These are phyloP conservation scores for Adelges cooleyi DNA, from an alignment of 1,140 invertebrate species.

Conservation along the genomic window DNA sequence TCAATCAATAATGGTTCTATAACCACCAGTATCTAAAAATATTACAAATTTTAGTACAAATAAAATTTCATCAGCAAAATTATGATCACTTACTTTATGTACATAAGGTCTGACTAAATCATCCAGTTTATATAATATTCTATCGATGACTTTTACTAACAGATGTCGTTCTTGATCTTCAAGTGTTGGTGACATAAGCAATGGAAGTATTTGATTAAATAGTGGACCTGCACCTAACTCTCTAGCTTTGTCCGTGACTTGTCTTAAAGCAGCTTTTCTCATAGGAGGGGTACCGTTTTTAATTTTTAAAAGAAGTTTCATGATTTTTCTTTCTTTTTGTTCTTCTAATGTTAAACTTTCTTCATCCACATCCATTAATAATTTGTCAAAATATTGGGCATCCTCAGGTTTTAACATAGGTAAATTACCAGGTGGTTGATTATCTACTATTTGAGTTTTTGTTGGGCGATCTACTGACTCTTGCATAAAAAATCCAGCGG, in stretches of 20 bases:
- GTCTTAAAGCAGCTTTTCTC: conserved; percentile 92
- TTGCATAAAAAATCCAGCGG: conserved; percentile 94
- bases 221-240: conserved; percentile 97
- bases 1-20: conserved; percentile 98
- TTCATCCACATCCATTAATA: conserved; percentile 95
- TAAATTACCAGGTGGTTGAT: conserved; percentile 92
- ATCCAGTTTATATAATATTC: conserved; percentile 97
- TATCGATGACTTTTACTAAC: conserved; percentile 98
- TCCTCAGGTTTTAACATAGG: conserved; percentile 99
- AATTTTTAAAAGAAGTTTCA: conserved; percentile 96
- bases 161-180: conserved; percentile 99
- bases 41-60: neutral
- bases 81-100: conserved; percentile 63
- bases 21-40: conserved; percentile 78
- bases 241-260: conserved; percentile 97
- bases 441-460: conserved; percentile 69
- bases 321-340: conserved; percentile 96
- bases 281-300: conserved; percentile 99
- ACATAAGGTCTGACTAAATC: conserved; percentile 98
- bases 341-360: conserved; percentile 90
- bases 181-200: conserved; percentile 97
- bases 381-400: conserved; percentile 99
- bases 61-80: neutral
- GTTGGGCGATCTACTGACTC: conserved; percentile 64
- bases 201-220: conserved; percentile 96